These are phyloP conservation scores for Pterobdella sp. DNA, from an alignment of 2,888 invertebrate genomes.

Conservation along the genomic window DNA sequence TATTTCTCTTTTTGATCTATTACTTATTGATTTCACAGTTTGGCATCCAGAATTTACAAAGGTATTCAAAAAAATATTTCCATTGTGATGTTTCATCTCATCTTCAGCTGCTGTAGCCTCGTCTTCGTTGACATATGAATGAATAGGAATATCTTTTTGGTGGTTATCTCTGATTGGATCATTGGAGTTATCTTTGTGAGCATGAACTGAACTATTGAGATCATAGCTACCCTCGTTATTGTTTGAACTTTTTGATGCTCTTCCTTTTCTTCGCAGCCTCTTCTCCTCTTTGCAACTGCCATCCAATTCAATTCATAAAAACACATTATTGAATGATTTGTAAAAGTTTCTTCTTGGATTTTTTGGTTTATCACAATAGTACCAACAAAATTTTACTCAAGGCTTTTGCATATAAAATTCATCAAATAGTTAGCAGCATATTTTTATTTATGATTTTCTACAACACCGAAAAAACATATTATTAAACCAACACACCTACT, in stretches of 20 bases:
- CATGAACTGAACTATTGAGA: not conserved
- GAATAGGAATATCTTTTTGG: not conserved
- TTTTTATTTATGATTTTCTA: no score
- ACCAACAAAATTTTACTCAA: no score
- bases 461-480: no score
- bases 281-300: not conserved
- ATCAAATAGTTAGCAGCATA: no score
- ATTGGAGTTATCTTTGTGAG: not conserved
- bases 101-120: not conserved
- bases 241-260: not conserved
- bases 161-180: not conserved
- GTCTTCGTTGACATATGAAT: not conserved
- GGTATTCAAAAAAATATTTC: not conserved
- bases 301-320: not conserved
- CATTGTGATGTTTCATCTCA: not conserved
- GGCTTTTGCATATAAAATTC: no score
- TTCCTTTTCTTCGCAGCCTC: slow-evolving; percentile 7
- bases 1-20: not conserved
- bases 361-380: no score
- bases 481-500: no score
- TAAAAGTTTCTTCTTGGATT: no score
- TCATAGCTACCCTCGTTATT: not conserved
- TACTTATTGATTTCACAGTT: not conserved
- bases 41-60: not conserved
- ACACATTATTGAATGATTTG: no score